Evolutionary conservation across 2,888 invertebrate genomes (phyloP).

Genomic region (Autographa pulchrina): DNA sequence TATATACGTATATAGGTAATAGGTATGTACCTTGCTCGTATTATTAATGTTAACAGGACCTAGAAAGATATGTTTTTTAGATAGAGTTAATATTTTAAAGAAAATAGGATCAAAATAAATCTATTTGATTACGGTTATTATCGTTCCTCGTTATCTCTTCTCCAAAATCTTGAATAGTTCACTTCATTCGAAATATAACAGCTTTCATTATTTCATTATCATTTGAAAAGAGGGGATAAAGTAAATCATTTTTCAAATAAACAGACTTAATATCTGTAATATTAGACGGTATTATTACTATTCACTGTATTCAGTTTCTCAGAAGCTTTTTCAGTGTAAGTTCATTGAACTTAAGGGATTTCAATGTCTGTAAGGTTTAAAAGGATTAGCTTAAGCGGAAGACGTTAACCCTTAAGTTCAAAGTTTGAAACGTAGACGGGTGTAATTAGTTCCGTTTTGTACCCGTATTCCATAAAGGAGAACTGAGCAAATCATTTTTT

Average conservation of each 20-base stretch:
- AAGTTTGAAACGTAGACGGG: constrained; percentile 13
- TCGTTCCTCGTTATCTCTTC: constrained; percentile 1
- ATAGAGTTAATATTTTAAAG: too few species aligned
- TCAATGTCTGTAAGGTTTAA: constrained; percentile 21
- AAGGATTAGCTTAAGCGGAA: constrained; percentile 34
- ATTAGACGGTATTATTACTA: constrained; percentile 29
- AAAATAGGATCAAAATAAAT: background rate
- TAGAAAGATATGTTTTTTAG: too few species aligned
- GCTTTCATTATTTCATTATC: constrained; percentile 1
- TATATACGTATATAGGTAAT: too few species aligned
- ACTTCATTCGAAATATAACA: background rate
- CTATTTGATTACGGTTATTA: background rate
- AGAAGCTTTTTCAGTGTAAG: constrained; percentile 22
- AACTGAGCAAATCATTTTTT: background rate
- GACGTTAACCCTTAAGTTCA: constrained; percentile 34
- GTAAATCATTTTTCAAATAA: constrained; percentile 19
- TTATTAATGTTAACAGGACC: too few species aligned
- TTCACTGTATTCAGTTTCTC: constrained; percentile 8
- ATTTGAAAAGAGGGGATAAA: background rate
- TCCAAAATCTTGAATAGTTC: background rate
- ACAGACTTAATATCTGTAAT: constrained; percentile 34
- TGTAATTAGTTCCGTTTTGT: constrained; percentile 14
- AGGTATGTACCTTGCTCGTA: too few species aligned
- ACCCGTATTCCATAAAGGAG: constrained; percentile 1
- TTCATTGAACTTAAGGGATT: constrained; percentile 29